Base-by-base conservation (phyloP, 2,888 invertebrate species). In the Pelosia muscerda region DNA sequence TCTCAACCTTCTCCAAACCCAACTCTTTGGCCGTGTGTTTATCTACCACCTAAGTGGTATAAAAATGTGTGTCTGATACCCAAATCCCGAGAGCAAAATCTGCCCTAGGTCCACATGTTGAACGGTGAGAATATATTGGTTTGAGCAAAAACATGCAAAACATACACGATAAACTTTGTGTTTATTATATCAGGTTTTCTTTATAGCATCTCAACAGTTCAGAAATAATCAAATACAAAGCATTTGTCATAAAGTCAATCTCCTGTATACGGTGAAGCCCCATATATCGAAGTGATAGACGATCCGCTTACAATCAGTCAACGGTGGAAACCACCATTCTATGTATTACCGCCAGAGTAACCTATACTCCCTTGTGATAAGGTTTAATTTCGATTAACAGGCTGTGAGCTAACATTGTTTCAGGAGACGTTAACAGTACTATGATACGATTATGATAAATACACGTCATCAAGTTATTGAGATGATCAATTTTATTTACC, bases 241-340 rank as follows among this genome's bases (percentile, higher is more conserved):
- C 28, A 11, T 31, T 1, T 58, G 11, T 58, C 26, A 58, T 49
- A 60, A 49, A 38, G 13, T 38, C 38, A 38, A 38, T 15, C 38
- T 15, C 38, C 38, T 38, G 13, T 38, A 38, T n/a, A 42, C 15
- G 57, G 8, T 1, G 76, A 77, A 42, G 38, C 75, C 78, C 72
- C 53, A 67, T 68, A 69, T 60, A 62, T 67, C 57, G 68, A 65
- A 49, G 76, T 84, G 84, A 84, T 84, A 78, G 84, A 84, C 84
- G 80, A 76, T 79, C 80, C 80, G 83, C 84, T 84, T 84, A 15
- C 83, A 76, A 75, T 55, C 71, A 69, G 63, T 76, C 71, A 75
- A 55, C 15, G 69, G 72, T 68, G 65, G 71, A 13, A 13, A 76
- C 73, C 63, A 61, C 74, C 60, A 71, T 59, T 42, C 69, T 61